phyloP scores from a whole-genome alignment of 2,797 vertebrate species.

The Mus spretus region DNA sequence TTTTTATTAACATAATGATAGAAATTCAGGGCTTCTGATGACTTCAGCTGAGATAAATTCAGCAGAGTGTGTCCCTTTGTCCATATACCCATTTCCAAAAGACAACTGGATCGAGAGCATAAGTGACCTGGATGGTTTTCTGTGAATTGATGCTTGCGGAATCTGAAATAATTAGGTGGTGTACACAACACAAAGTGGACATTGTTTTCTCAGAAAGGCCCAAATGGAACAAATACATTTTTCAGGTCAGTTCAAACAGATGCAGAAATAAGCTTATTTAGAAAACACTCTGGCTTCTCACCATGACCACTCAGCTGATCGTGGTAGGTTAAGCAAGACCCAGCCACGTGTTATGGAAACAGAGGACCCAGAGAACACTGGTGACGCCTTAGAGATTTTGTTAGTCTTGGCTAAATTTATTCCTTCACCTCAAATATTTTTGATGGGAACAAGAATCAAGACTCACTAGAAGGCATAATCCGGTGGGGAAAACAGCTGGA shows the following conservation, averaged over 20 bases:
- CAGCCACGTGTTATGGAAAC: neutral
- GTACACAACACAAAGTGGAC: neutral
- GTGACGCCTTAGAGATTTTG: neutral
- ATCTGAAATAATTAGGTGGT: neutral
- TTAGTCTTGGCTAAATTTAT: slow-evolving; percentile 64
- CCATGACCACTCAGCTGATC: slow-evolving; percentile 54
- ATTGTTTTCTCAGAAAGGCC: neutral
- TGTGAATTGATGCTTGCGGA: neutral
- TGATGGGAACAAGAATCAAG: slow-evolving; percentile 59
- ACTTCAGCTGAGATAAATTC: neutral
- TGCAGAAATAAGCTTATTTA: slow-evolving; percentile 40
- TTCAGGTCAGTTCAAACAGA: slow-evolving; percentile 56
- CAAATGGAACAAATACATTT: neutral
- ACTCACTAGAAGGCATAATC: slow-evolving; percentile 38
- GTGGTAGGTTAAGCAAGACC: neutral
- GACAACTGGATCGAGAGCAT: neutral
- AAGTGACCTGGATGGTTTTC: neutral
- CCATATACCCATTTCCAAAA: neutral
- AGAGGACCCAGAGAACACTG: neutral
- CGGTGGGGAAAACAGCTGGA: slow-evolving; percentile 64
- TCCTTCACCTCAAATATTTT: slow-evolving; percentile 59
- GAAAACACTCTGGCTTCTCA: neutral
- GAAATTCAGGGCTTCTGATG: neutral
- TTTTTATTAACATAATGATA: neutral
- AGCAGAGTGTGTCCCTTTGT: neutral